Base-by-base conservation (phyloP, 2,113 vertebrate species). In the Thermophis baileyi region DNA sequence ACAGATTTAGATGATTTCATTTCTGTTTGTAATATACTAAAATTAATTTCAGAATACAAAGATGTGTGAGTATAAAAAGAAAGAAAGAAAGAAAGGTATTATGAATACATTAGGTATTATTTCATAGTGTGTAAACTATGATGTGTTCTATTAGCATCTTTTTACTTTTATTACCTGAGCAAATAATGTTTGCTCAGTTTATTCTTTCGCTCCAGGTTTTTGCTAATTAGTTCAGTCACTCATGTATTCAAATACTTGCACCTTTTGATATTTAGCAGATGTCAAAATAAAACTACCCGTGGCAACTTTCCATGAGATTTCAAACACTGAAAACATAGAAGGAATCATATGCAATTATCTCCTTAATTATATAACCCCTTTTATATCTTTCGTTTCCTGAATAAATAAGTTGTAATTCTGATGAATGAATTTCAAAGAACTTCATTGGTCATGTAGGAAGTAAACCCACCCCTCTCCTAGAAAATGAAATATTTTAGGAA, bases 151-250 rank as follows among this genome's bases (percentile, higher is more conserved):
- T 96, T 93, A 95, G 90, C 85, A 91, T 44, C 53, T 90, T 87
- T 90, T 63, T 47, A 85, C 91, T 94, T 87, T 93, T 0, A 0
- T 94, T 90, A 93, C 55, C 35, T 94, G 88, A 94, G 94, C 89
- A 93, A 95, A 95, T 95, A 95, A 94, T 14, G 47, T 88, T n/a
- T n/a, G 25, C 69, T 94, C 94, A 81, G 40, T 95, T 95, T 94
- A 74, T 91, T 96, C 96, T 92, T 85, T 74, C 86, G 63, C 47
- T 51, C 55, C 90, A 94, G 69, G 60, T 95, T 94, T 55, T 90
- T 1, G 0, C 63, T 94, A 93, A 94, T 95, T 95, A 95, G 50
- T 89, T 94, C 91, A 35, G 63, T 94, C 94, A 91, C 60, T 93
- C 90, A 89, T 30, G 51, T 92, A 86, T 95, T 90, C 91, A 94